phyloP scores from a whole-genome alignment of 2,797 vertebrate genomes.

The Zalophus californianus region DNA sequence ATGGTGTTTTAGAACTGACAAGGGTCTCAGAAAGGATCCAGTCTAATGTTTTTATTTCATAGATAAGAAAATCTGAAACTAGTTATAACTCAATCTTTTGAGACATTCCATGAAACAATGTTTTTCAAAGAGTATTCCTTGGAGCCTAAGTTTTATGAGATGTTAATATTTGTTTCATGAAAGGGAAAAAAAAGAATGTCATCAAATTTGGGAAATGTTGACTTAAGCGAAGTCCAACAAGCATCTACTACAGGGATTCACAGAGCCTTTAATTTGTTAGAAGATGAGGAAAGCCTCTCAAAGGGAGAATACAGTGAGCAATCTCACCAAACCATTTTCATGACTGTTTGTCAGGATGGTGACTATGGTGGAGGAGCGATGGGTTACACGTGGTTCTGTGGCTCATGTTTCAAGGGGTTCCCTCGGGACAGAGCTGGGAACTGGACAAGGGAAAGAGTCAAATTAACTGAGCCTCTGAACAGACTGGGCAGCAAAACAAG shows the following conservation, averaged over 20 bases:
- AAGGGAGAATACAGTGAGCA: not conserved
- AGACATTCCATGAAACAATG: not conserved
- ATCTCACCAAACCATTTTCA: not conserved
- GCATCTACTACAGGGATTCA: not conserved
- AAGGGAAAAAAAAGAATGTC: not conserved
- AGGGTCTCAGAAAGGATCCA: not conserved
- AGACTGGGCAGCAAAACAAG: not conserved
- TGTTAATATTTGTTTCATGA: not conserved
- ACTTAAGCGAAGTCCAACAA: not conserved
- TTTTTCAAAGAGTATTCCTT: not conserved
- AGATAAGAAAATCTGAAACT: conserved; percentile 9
- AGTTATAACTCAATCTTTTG: not conserved
- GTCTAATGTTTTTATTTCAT: not conserved
- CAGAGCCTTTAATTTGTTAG: not conserved
- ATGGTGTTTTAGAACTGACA: not conserved
- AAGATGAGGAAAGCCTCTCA: not conserved
- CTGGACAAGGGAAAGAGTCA: not conserved
- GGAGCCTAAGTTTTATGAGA: not conserved
- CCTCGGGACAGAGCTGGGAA: not conserved
- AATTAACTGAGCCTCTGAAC: not conserved
- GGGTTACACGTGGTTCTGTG: not conserved
- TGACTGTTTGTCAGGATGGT: not conserved
- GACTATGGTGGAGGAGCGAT: not conserved
- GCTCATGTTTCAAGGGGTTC: not conserved
- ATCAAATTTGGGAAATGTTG: not conserved